Evolutionary conservation across 35 echinoderm and acorn worm species (phyloP).

Genomic region (Diadema setosum): DNA sequence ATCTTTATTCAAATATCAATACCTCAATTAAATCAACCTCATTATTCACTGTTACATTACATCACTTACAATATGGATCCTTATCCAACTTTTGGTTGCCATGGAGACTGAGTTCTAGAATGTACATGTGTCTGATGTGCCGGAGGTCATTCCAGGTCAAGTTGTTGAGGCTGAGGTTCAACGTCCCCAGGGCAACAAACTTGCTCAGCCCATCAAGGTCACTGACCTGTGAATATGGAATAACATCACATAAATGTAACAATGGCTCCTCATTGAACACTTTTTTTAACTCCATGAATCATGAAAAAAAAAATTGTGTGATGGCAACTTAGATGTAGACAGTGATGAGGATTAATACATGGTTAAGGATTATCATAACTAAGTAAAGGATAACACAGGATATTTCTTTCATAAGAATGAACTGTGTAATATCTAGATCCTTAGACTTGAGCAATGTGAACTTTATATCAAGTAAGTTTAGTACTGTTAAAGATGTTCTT

Average conservation of each 20-base stretch:
- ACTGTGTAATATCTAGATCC: too few species aligned
- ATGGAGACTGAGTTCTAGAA: slow-evolving; percentile 89
- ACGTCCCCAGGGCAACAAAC: slow-evolving; percentile 57
- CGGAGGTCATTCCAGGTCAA: slow-evolving; percentile 74
- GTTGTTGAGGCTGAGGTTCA: slow-evolving; percentile 73
- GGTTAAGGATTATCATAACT: too few species aligned
- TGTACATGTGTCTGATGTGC: slow-evolving; percentile 90
- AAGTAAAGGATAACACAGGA: too few species aligned
- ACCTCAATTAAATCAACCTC: too few species aligned
- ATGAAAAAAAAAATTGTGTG: not conserved
- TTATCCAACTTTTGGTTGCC: slow-evolving; percentile 72
- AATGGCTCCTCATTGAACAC: not conserved
- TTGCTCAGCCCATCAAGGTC: slow-evolving; percentile 80
- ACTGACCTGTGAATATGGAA: slow-evolving; percentile 67
- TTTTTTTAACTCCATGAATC: not conserved
- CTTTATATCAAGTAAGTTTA: too few species aligned
- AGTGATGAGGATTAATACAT: too few species aligned
- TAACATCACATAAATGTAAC: not conserved
- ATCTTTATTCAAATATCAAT: too few species aligned
- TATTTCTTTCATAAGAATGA: too few species aligned
- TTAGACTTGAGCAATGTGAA: too few species aligned
- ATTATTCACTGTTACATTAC: too few species aligned
- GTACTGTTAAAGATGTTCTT: too few species aligned
- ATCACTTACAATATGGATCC: slow-evolving; percentile 87
- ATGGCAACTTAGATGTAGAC: not conserved